A percentile compares a stretch with the other conserved stretches of the same genome.
Conservation (phyloP, 2,113 vertebrate species). For the Noturus placidus region DNA sequence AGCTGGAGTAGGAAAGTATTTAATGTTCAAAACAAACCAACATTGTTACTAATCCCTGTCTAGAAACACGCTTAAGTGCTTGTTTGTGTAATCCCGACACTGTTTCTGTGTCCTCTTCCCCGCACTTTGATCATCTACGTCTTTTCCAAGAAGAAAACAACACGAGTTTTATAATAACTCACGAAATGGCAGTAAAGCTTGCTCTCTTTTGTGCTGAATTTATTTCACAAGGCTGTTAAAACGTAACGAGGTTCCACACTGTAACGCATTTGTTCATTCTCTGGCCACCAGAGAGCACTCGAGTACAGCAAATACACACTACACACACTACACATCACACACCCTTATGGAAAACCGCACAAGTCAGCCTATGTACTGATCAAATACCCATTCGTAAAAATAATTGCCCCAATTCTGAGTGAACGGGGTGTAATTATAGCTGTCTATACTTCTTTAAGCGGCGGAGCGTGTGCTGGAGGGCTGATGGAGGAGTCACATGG, state of each 20-base stretch:
- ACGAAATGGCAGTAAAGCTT: conserved; percentile 17
- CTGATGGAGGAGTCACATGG: not conserved
- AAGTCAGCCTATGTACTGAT: not conserved
- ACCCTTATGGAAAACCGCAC: not conserved
- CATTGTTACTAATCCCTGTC: not conserved
- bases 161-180: conserved; percentile 20
- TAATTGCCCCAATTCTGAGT: conserved; percentile 4
- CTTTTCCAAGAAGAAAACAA: not conserved
- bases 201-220: conserved; percentile 16
- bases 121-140: not conserved
- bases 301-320: not conserved
- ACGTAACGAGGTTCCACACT: not conserved
- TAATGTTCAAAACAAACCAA: not conserved
- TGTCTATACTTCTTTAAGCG: conserved; percentile 11
- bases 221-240: conserved; percentile 25
- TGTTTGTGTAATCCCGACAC: not conserved
- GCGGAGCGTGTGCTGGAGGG: not conserved
- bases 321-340: not conserved
- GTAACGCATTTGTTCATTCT: conserved; percentile 44
- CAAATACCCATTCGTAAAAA: conserved; percentile 10
- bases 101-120: conserved; percentile 21
- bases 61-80: not conserved
- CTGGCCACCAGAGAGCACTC: conserved; percentile 50
- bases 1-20: not conserved
- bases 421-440: conserved; percentile 13